Evolutionary conservation across 2,797 vertebrate genomes (phyloP).

Genomic region (Sardinella longiceps): DNA sequence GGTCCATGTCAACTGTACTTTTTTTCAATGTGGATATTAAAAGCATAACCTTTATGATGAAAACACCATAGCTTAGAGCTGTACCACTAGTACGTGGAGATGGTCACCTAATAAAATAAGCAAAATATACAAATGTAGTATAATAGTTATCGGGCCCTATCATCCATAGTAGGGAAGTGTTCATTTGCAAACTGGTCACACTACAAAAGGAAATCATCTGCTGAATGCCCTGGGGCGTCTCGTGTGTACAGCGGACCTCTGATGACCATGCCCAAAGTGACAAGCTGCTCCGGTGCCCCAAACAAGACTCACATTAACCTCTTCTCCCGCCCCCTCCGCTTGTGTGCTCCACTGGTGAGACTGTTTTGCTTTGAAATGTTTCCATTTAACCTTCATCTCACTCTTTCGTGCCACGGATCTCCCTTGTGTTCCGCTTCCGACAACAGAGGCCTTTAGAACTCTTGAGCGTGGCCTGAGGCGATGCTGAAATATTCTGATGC

Average conservation of each 20-base stretch:
- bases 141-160: not conserved
- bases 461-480: slow-evolving; percentile 66
- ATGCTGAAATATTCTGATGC: slow-evolving; percentile 68
- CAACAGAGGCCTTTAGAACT: slow-evolving; percentile 74
- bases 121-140: too few species aligned
- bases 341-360: slow-evolving; percentile 59
- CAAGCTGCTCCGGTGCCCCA: slow-evolving; percentile 71
- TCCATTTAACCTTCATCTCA: slow-evolving; percentile 79
- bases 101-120: too few species aligned
- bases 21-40: not conserved
- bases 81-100: too few species aligned
- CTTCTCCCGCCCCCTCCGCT: slow-evolving; percentile 31
- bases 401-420: slow-evolving; percentile 64
- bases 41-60: too few species aligned
- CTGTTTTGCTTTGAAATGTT: slow-evolving; percentile 73
- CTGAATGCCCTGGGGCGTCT: slow-evolving; percentile 50
- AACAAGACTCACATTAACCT: slow-evolving; percentile 77
- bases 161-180: not conserved
- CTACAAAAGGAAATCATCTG: not conserved
- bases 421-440: slow-evolving; percentile 64
- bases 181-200: slow-evolving; percentile 18
- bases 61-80: too few species aligned
- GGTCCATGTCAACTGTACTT: not conserved
- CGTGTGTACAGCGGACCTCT: slow-evolving; percentile 65
- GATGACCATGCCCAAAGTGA: slow-evolving; percentile 67